These are phyloP conservation scores for Oxystoma pomonae DNA, from an alignment of 2,888 invertebrate species.

Conservation along the genomic window DNA sequence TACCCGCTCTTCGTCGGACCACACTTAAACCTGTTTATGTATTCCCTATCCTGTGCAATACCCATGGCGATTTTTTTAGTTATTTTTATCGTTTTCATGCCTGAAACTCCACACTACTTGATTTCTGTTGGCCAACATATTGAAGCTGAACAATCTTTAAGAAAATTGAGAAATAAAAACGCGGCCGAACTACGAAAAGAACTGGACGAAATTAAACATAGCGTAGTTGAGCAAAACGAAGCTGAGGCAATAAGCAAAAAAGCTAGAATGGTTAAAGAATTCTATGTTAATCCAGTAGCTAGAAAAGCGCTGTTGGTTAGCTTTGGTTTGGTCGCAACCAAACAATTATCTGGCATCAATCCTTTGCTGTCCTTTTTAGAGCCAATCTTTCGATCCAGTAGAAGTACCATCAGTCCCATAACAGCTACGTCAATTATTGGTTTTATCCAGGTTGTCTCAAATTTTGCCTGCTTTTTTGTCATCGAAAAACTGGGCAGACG, in stretches of 20 bases:
- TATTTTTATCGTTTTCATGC: constrained; percentile 24
- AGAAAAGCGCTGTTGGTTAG: constrained; percentile 48
- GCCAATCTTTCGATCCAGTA: constrained; percentile 62
- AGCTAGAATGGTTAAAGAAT: constrained; percentile 48
- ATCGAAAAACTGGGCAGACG: constrained; percentile 20
- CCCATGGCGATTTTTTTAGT: constrained; percentile 23
- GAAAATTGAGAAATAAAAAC: constrained; percentile 41
- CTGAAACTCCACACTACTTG: constrained; percentile 30
- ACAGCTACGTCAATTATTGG: constrained; percentile 20
- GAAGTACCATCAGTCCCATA: constrained; percentile 32
- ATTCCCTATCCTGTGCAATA: constrained; percentile 19
- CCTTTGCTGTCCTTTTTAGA: constrained; percentile 27
- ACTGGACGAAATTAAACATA: constrained; percentile 23
- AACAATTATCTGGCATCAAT: constrained; percentile 31
- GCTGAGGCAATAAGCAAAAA: constrained; percentile 11
- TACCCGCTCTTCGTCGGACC: constrained; percentile 26
- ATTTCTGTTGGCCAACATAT: constrained; percentile 50
- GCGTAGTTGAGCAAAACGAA: constrained; percentile 14
- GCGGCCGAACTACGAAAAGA: constrained; percentile 20
- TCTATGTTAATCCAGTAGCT: constrained; percentile 61
- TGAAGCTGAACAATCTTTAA: constrained; percentile 61
- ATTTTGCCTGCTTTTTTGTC: constrained; percentile 20
- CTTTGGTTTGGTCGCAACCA: constrained; percentile 24
- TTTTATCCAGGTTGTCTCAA: constrained; percentile 18
- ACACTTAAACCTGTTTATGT: constrained; percentile 15